phyloP scores from a whole-genome alignment of 2,888 invertebrate genomes.

The Parnassius apollo region DNA sequence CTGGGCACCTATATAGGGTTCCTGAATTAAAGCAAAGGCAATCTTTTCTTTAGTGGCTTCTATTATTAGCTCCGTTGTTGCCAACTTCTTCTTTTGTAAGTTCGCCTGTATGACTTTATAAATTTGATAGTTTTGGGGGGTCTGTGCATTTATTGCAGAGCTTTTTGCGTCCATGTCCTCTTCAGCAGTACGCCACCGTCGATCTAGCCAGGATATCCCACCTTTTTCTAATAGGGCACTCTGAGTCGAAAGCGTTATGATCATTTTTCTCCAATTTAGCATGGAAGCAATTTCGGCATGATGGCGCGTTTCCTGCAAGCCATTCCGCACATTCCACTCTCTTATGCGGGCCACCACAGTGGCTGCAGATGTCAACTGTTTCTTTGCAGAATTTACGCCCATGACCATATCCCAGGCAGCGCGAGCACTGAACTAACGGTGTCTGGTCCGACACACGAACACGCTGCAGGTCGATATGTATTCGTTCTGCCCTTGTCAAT shows the following conservation, averaged over 20 bases:
- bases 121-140: no score
- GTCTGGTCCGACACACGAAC: background rate
- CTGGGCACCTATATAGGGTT: conserved; percentile 22
- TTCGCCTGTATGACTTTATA: background rate
- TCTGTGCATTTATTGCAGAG: no score
- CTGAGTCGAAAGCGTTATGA: no score
- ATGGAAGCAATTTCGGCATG: no score
- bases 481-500: background rate
- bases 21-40: conserved; percentile 14
- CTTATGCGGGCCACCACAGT: conserved; percentile 5
- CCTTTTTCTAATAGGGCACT: conserved; percentile 3
- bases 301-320: no score
- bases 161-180: background rate
- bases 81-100: background rate
- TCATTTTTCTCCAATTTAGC: no score
- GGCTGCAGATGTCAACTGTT: background rate
- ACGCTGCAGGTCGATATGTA: background rate
- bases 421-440: background rate
- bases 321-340: background rate
- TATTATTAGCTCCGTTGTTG: background rate
- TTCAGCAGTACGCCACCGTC: conserved; percentile 3
- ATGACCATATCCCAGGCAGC: conserved; percentile 1
- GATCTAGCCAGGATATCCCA: conserved; percentile 28
- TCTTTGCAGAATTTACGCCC: background rate
- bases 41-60: background rate